Base-by-base conservation (phyloP, 2,113 vertebrate species). In the Eulacestoma nigropectus region DNA sequence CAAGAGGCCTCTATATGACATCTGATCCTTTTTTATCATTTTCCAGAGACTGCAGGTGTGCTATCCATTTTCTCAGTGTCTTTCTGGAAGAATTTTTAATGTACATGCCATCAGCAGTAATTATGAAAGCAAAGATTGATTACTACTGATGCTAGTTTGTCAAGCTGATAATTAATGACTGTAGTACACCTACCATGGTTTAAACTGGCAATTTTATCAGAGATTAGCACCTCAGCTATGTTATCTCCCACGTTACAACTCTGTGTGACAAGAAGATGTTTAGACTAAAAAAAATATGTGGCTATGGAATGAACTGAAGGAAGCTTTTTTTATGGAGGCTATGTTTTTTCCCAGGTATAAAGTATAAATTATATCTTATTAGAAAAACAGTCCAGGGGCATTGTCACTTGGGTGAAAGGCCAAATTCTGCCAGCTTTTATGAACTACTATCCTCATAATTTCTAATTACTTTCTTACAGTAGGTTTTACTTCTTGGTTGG, bases 51-150 rank as follows among this genome's bases (percentile, higher is more conserved):
- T 65, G 9, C 92, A 85, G 65, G 47, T 95, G 65, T 90, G 77
- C 33, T 46, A 39, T 73, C 55, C 41, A 93, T 96, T 87, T 95
- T 39, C 37, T 81, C 73, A 75, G 16, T 75, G 22, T 89, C 44
- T 67, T 96, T 87, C 32, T 44, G 75, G 74, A 96, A 96, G 25
- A 75, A 92, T 50, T 53, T 92, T 76, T 33, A 68, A 76, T 91
- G 39, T 95, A 84, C 77, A 94, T n/a, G 68, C 95, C 72, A 97
- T 96, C 87, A 96, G 67, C 67, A 95, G 67, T 94, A 94, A 95
- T 96, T 90, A 96, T 65, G 80, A 95, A 92, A 95, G 77, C 69
- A 96, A 94, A 97, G 94, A 95, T 60, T 96, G 86, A 95, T 97
- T 96, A 65, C 50, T 95, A 73, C 76, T 8, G 19, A 94, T 97